Evolutionary conservation across 2,888 invertebrate genomes (phyloP).

Genomic region (Lumbricus terrestris): DNA sequence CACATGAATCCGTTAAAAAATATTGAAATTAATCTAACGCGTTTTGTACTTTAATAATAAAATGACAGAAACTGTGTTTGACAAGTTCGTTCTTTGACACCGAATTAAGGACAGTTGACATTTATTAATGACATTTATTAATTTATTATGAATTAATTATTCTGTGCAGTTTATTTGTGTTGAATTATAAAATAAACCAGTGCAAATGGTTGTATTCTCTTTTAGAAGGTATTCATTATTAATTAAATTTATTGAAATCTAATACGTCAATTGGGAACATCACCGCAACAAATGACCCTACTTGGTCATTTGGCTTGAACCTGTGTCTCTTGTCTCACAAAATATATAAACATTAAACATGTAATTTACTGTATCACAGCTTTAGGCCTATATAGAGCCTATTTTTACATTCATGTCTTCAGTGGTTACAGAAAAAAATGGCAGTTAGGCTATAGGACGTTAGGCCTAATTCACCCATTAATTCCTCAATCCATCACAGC

Average conservation of each 20-base stretch:
- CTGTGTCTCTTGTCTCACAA: not conserved
- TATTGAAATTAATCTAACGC: not conserved
- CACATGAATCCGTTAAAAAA: not conserved
- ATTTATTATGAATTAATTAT: not conserved
- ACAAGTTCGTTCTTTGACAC: not conserved
- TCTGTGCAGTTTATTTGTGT: not conserved
- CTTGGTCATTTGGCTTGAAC: no score
- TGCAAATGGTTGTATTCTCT: not conserved
- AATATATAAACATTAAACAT: not conserved
- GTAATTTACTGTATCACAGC: not conserved
- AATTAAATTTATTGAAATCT: not conserved
- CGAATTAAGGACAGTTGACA: not conserved
- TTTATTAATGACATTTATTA: no score
- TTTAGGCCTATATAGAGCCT: no score
- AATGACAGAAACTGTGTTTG: not conserved
- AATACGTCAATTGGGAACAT: no score
- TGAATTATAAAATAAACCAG: not conserved
- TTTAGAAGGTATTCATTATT: not conserved
- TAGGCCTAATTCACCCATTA: no score
- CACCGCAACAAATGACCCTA: no score
- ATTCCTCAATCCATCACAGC: no score
- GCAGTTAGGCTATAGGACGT: no score
- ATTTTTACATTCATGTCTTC: no score
- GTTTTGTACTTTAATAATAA: not conserved
- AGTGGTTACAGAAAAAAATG: no score